These are phyloP conservation scores for Cheirogaleus medius DNA, from an alignment of 2,113 vertebrate genomes.

Conservation along the genomic window DNA sequence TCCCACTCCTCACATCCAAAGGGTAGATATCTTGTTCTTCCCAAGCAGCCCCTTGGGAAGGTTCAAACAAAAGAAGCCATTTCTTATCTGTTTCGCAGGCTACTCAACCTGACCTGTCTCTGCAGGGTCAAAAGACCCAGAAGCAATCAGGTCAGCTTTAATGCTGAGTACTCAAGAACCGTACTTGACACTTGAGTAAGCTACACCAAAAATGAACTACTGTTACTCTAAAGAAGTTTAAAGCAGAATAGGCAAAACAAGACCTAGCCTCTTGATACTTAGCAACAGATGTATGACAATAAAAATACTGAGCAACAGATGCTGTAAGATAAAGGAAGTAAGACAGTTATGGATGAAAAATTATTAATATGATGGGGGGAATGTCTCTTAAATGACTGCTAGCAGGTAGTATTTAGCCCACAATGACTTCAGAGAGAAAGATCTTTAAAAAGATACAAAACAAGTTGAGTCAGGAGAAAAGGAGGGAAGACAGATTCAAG, in stretches of 20 bases:
- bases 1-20: constrained; percentile 18
- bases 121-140: constrained; percentile 39
- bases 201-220: neutral
- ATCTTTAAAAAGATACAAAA: neutral
- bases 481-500: neutral
- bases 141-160: constrained; percentile 26
- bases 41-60: neutral
- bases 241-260: neutral
- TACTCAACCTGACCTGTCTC: neutral
- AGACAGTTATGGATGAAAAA: neutral
- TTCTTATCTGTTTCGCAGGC: constrained; percentile 17
- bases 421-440: neutral
- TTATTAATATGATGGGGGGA: neutral
- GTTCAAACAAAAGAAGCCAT: constrained; percentile 13
- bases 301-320: constrained; percentile 12
- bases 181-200: neutral
- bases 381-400: neutral
- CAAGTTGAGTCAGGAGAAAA: neutral
- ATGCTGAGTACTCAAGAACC: neutral
- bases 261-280: neutral
- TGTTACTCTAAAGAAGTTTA: neutral
- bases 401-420: neutral
- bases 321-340: neutral
- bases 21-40: neutral
- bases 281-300: neutral